Percentiles rank a stretch among this genome's conserved stretches.
Conservation (phyloP, 2,113 vertebrate genomes). For the Todiramphus chloris region DNA sequence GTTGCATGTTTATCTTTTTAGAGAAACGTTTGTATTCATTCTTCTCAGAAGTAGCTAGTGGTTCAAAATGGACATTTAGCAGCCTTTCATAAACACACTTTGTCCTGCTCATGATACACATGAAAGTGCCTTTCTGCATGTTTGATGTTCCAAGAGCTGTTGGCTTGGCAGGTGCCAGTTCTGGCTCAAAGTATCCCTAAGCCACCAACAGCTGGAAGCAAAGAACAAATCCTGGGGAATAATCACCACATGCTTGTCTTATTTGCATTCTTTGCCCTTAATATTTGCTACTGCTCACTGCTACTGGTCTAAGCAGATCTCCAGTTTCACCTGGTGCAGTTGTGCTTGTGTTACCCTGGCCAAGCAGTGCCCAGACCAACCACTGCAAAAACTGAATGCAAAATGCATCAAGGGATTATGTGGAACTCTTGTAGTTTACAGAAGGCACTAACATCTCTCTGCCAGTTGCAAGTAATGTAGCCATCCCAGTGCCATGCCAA, state of each 20-base stretch:
- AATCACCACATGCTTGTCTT: not conserved
- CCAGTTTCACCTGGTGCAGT: not conserved
- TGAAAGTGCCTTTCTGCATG: slow-evolving; percentile 26
- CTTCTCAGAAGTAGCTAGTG: not conserved
- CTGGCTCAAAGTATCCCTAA: not conserved
- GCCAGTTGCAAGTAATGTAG: not conserved
- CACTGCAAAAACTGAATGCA: not conserved
- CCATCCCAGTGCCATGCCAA: not conserved
- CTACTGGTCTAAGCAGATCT: not conserved
- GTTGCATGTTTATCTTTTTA: not conserved
- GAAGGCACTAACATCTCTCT: not conserved
- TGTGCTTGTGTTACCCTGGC: not conserved
- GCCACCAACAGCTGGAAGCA: slow-evolving; percentile 27
- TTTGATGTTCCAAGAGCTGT: slow-evolving; percentile 46
- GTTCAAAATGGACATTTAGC: slow-evolving; percentile 7
- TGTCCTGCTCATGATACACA: not conserved
- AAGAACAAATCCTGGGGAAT: not conserved
- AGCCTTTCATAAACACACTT: slow-evolving; percentile 1
- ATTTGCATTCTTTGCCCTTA: not conserved
- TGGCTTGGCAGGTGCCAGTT: not conserved
- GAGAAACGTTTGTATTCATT: not conserved
- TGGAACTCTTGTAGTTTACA: not conserved
- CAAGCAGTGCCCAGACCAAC: not conserved
- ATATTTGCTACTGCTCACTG: not conserved
- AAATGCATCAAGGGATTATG: not conserved